A percentile compares a stretch with the other conserved stretches of the same genome.
Conservation (phyloP, 2,113 vertebrate genomes). For the Pontoporia blainvillei region DNA sequence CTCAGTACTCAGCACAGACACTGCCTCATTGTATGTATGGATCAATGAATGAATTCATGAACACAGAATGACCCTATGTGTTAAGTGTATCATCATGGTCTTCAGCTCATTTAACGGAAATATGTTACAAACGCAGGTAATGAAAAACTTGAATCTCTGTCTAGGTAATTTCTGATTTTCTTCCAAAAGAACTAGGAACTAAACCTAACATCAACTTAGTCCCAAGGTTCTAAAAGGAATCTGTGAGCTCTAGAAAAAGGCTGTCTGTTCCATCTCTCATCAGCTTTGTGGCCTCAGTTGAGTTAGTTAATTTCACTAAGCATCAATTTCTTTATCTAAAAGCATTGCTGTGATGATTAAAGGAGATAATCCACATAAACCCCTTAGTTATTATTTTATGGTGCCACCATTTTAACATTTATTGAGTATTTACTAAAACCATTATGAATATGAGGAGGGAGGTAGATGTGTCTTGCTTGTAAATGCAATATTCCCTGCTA, state of each 20-base stretch:
- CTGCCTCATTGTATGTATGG: too few species aligned
- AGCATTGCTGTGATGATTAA: not conserved
- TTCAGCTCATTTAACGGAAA: not conserved
- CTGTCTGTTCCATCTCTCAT: not conserved
- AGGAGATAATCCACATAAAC: not conserved
- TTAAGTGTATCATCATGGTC: not conserved
- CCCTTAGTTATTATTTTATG: not conserved
- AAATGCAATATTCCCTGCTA: not conserved
- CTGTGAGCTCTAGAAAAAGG: not conserved
- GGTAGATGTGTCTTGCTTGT: not conserved
- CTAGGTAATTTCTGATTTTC: not conserved
- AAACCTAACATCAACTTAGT: not conserved
- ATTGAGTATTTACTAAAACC: not conserved
- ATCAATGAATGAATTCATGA: not conserved
- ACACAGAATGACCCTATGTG: not conserved
- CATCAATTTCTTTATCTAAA: not conserved
- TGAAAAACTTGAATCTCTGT: not conserved
- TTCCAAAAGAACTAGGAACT: not conserved
- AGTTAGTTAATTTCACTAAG: not conserved
- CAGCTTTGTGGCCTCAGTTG: not conserved
- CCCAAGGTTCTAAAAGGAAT: not conserved
- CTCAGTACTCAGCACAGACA: not conserved
- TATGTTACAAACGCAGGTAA: not conserved
- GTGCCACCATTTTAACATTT: not conserved
- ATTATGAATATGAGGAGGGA: rapidly evolving